Percentiles rank a stretch among this genome's conserved stretches.
Evolutionary conservation across 2,113 vertebrate species (phyloP).

Genomic region (Apodemus speciosus): DNA sequence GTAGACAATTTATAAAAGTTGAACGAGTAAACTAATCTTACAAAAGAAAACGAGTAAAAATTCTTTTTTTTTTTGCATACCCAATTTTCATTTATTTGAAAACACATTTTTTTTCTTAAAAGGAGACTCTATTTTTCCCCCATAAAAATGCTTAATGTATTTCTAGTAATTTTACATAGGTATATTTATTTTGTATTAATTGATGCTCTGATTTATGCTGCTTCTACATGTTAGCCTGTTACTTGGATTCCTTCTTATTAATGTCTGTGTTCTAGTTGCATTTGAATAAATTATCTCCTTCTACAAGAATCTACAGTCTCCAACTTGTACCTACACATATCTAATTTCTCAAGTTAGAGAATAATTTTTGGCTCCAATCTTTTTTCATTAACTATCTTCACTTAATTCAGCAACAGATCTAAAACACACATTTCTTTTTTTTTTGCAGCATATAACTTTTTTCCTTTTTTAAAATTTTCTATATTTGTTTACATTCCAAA

Average conservation of each 20-base stretch:
- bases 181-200: slow-evolving; percentile 33
- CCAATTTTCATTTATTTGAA: slow-evolving; percentile 54
- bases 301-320: not conserved
- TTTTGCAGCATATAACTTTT: no score
- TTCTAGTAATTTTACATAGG: slow-evolving; percentile 38
- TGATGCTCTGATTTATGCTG: slow-evolving; percentile 25
- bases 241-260: not conserved
- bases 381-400: not conserved
- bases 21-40: not conserved
- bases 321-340: not conserved
- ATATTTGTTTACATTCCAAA: no score
- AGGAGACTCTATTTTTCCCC: slow-evolving; percentile 25
- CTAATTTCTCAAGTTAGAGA: slow-evolving; percentile 5
- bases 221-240: slow-evolving; percentile 3
- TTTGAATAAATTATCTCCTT: slow-evolving; percentile 13
- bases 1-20: not conserved
- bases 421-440: not conserved
- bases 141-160: slow-evolving; percentile 17
- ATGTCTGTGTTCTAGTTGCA: not conserved
- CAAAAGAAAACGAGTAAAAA: not conserved
- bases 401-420: not conserved
- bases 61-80: slow-evolving; percentile 34
- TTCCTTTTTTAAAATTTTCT: no score
- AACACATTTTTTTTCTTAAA: slow-evolving; percentile 56
- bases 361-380: not conserved